Evolutionary conservation across 2,888 invertebrate species (phyloP), one percentile per base, ranked within the genome.

Genomic region (Catotricha subobsoleta): DNA sequence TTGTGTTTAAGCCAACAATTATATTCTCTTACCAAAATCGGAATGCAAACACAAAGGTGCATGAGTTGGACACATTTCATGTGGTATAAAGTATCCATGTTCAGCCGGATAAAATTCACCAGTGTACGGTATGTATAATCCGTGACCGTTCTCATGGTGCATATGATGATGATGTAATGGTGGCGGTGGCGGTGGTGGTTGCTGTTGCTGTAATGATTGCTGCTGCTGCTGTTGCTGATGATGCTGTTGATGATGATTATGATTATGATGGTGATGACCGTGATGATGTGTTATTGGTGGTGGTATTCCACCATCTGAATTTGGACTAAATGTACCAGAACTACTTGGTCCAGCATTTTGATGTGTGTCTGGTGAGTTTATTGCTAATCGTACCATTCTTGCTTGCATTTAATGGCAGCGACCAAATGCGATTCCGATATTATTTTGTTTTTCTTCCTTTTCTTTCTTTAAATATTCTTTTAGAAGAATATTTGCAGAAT

Each of bases 51-150:
- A 34, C n/a, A 34, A 20, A 18, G 25, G 39, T 30, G 10, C 12
- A n/a, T 9, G 13, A 46, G 76, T 73, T 49, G 72, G 71, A 54
- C 76, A 76, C 45, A 62, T 57, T 40, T 60, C 62, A 42, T 60
- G 60, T 27, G 60, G 60, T 12, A 28, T 19, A 27, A 59, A 56
- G 46, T 58, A 62, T 33, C 45, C 46, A 48, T 60, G 60, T 45
- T 60, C 60, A 41, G 60, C 50, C 43, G 62, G 58, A 56, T 55
- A 61, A 44, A 58, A 61, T 21, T 61, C 61, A 29, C 58, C 54
- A 28, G 59, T 54, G 49, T 60, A 62, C 21, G 57, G 59, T 44
- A 62, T 60, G 47, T 59, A 61, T 8, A 61, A 49, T 9, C 16
- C 43, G 33, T 40, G 45, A 46, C 12, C 43, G 42, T n/a, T 40